Evolutionary conservation across 2,113 vertebrate species (phyloP).

Genomic region (Apaloderma vittatum): DNA sequence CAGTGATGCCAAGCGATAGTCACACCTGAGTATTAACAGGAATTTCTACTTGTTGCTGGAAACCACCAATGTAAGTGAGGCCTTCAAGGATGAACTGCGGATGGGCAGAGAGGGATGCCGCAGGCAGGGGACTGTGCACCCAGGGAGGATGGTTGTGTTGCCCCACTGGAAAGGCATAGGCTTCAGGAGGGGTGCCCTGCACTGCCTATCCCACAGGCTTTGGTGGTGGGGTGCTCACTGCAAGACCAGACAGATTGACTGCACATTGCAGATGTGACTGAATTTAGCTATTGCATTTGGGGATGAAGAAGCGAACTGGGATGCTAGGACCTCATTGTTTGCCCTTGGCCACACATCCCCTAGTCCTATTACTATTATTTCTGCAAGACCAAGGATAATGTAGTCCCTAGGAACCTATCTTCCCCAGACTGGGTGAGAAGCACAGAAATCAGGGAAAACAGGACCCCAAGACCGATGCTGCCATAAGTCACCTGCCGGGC

Average conservation of each 20-base stretch:
- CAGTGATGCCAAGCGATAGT: neutral
- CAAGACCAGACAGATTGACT: too few species aligned
- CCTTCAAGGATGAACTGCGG: neutral
- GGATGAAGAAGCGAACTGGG: neutral
- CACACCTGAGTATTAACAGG: neutral
- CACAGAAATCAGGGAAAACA: neutral
- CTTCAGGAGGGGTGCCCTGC: neutral
- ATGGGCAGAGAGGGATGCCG: neutral
- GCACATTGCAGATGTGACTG: neutral
- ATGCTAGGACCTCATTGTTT: neutral
- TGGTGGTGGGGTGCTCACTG: neutral
- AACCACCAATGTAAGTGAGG: neutral
- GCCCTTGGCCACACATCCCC: neutral
- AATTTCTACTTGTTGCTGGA: neutral
- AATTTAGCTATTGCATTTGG: neutral
- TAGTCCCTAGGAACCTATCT: neutral
- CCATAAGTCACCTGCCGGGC: accelerated
- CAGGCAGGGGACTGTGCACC: neutral
- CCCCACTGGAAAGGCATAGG: accelerated
- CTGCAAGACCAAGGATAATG: neutral
- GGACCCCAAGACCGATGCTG: neutral
- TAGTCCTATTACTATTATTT: neutral
- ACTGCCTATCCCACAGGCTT: neutral
- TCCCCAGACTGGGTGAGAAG: neutral
- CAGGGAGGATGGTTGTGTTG: neutral